These are phyloP conservation scores for Drosophila erecta DNA, from an alignment of 1,140 invertebrate genomes.

Conservation along the genomic window DNA sequence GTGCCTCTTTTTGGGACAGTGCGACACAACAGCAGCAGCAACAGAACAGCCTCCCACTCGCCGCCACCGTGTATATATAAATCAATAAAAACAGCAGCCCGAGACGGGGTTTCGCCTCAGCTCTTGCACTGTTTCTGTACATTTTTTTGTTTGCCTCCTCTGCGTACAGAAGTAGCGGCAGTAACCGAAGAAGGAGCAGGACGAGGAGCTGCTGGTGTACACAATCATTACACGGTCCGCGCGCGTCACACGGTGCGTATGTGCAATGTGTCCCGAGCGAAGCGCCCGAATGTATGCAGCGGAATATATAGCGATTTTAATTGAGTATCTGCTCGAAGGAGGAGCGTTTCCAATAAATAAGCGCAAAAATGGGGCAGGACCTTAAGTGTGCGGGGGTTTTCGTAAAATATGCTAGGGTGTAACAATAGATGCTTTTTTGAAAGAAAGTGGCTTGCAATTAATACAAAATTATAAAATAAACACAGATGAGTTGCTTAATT, in stretches of 20 bases:
- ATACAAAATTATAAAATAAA: background rate
- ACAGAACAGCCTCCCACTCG: constrained; percentile 67
- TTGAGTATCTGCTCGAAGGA: constrained; percentile 52
- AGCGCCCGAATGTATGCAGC: constrained; percentile 66
- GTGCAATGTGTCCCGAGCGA: constrained; percentile 45
- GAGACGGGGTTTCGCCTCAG: constrained; percentile 50
- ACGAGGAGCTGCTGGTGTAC: constrained; percentile 50
- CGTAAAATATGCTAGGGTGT: constrained; percentile 6
- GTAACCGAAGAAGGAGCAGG: constrained; percentile 20
- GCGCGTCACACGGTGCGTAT: constrained; percentile 56
- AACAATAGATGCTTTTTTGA: background rate
- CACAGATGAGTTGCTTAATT: background rate
- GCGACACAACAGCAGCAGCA: constrained; percentile 43
- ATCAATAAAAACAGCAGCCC: constrained; percentile 78
- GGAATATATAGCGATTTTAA: constrained; percentile 67
- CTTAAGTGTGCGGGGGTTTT: constrained; percentile 23
- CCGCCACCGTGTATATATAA: constrained; percentile 63
- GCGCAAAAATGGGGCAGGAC: constrained; percentile 60
- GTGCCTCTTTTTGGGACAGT: constrained; percentile 66
- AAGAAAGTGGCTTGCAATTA: background rate
- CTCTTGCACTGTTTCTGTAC: constrained; percentile 47
- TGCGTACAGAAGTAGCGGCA: constrained; percentile 30
- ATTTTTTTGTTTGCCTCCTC: constrained; percentile 16
- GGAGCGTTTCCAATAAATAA: constrained; percentile 61
- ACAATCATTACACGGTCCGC: constrained; percentile 46